Base-by-base conservation (phyloP, 1,140 invertebrate genomes). In the Cephus cinctus region DNA sequence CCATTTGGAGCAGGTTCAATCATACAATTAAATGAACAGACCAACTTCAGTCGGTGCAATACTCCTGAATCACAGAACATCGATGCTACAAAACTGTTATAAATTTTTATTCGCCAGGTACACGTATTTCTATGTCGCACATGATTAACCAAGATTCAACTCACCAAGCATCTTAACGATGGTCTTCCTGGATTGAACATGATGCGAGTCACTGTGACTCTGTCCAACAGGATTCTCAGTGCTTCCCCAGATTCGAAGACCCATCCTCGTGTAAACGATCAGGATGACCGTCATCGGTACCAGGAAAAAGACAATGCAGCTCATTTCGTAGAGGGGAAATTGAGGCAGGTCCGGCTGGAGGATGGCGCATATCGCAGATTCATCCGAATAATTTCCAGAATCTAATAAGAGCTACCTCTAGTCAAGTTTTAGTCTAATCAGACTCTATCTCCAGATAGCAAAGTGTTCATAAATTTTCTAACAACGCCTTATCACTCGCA, bases 81-180 rank as follows among this genome's bases (percentile, higher is more conserved):
- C n/a, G n/a, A n/a, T n/a, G n/a, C n/a, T n/a, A n/a, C n/a, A n/a
- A n/a, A n/a, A n/a, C n/a, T n/a, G n/a, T n/a, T n/a, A n/a, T n/a
- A n/a, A n/a, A n/a, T n/a, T n/a, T n/a, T n/a, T n/a, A n/a, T n/a
- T n/a, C n/a, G n/a, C n/a, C n/a, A n/a, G n/a, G n/a, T n/a, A n/a
- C n/a, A n/a, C n/a, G n/a, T n/a, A n/a, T n/a, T n/a, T n/a, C n/a
- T n/a, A n/a, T 27, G n/a, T 8, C 6, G 25, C 2, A 16, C 35
- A 5, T 14, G 35, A 27, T 27, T n/a, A 38, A 11, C 12, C 2
- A 11, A 5, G 16, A 41, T 12, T 20, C 15, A 31, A 76, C 79
- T 81, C 77, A 93, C 90, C 85, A 38, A 93, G 77, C 89, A 93
- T 92, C 57, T 86, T 79, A 50, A 92, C 85, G 23, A 92, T 86